Base-by-base conservation (phyloP, 1,140 invertebrate genomes). In the Paracyclopina nana region DNA sequence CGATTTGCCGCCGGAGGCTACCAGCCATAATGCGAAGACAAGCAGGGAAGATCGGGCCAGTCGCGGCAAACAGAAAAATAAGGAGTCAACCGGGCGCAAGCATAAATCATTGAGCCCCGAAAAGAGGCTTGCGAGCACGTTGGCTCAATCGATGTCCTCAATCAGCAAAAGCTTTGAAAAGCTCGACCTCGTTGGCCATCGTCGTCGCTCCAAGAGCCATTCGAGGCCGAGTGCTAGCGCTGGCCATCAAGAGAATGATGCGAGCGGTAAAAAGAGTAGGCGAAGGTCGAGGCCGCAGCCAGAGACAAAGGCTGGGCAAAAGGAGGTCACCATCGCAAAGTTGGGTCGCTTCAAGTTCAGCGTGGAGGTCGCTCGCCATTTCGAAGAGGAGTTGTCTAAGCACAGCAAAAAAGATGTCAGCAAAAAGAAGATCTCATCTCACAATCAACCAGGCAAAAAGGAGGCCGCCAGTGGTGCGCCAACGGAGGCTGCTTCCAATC, bases 81-180 rank as follows among this genome's bases (percentile, higher is more conserved):
- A 20, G 24, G 11, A 22, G 28, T 20, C 28, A 30, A 38, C 18
- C 18, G 14, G 12, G n/a, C 12, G 30, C 16, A 31, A 38, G 40
- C 30, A 46, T 26, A n/a, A 52, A 52, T 27, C 50, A 14, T 14
- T 27, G 34, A 18, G 16, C 8, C 31, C 31, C 12, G 18, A 14
- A 20, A 52, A 52, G 18, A 45, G 34, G 18, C 25, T 45, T 16
- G 4, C 50, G 11, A 50, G 45, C 20, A 2, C 16, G 9, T 38
- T 38, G 34, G 24, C 45, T 29, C 25, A 44, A 5, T 52, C 50
- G 18, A 38, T 40, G 9, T 45, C 50, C 12, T 46, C 50, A 22
- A 18, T 52, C 12, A 52, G 50, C 27, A 52, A 52, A 44, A 52
- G 50, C 40, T 27, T 52, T 42, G 50, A 52, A 22, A 52, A 52